These are phyloP conservation scores for Dolichopus griseipennis DNA, from an alignment of 2,888 invertebrate species.

Conservation along the genomic window DNA sequence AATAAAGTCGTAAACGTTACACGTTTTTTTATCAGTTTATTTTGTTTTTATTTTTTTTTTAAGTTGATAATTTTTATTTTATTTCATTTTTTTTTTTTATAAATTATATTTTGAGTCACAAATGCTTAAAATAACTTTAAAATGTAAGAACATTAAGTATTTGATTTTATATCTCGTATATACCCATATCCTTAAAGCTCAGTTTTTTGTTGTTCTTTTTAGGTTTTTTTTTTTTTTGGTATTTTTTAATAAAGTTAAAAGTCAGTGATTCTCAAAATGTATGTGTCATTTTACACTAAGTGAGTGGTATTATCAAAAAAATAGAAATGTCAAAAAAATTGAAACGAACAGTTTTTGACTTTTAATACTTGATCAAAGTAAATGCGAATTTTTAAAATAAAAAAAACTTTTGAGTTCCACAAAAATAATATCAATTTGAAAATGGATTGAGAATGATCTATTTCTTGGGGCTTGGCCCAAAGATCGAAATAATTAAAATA, in stretches of 20 bases:
- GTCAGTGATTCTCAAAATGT: neutral
- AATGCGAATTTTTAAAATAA: no score
- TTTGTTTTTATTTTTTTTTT: neutral
- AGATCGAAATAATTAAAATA: no score
- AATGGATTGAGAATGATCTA: no score
- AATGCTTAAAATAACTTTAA: slow-evolving; percentile 6
- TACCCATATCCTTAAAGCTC: slow-evolving; percentile 2
- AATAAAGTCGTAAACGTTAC: slow-evolving; percentile 6
- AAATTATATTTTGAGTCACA: neutral
- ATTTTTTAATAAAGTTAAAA: neutral
- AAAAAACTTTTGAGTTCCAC: no score
- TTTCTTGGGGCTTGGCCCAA: no score
- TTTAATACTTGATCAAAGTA: no score
- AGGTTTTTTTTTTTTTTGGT: neutral
- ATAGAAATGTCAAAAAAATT: no score
- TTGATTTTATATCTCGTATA: neutral
- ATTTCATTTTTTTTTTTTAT: neutral
- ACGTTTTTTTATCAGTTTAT: neutral
- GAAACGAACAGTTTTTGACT: no score
- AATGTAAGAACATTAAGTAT: slow-evolving; percentile 6
- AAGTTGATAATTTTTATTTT: neutral
- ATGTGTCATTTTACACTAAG: no score
- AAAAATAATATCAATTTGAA: no score
- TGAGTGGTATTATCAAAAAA: no score
- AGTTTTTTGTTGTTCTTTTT: neutral